Percentiles rank a stretch among this genome's conserved stretches.
phyloP scores from a whole-genome alignment of 2,888 invertebrate species.

The Uloborus plumipes region DNA sequence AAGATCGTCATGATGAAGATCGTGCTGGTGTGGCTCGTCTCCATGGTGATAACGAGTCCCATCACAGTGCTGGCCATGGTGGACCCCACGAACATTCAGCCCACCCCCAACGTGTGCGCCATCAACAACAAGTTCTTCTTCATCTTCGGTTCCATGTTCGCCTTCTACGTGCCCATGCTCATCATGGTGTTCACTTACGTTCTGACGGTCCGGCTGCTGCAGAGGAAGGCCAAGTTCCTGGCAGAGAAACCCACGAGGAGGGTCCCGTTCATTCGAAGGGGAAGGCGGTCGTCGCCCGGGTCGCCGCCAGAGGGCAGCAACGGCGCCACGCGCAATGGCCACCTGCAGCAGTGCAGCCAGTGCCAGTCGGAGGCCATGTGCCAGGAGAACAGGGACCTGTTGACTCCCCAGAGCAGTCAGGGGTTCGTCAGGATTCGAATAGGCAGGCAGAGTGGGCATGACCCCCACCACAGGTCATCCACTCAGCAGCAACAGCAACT shows the following conservation, averaged over 20 bases:
- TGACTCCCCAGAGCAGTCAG: slow-evolving; percentile 25
- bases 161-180: slow-evolving; percentile 94
- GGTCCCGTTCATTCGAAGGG: slow-evolving; percentile 59
- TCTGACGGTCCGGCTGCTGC: slow-evolving; percentile 88
- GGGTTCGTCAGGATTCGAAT: slow-evolving; percentile 33
- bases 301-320: slow-evolving; percentile 28
- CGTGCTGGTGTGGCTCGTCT: slow-evolving; percentile 91
- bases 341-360: slow-evolving; percentile 43
- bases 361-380: slow-evolving; percentile 41
- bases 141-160: slow-evolving; percentile 92
- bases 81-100: slow-evolving; percentile 73
- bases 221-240: slow-evolving; percentile 76
- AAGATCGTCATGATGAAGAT: slow-evolving; percentile 85
- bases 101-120: slow-evolving; percentile 70
- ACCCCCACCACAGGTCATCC: slow-evolving; percentile 23
- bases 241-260: slow-evolving; percentile 63
- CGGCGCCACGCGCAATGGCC: slow-evolving; percentile 39
- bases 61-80: slow-evolving; percentile 75
- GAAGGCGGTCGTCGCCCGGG: slow-evolving; percentile 22
- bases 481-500: slow-evolving; percentile 43
- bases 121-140: slow-evolving; percentile 74
- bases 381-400: slow-evolving; percentile 18
- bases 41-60: slow-evolving; percentile 91
- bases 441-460: slow-evolving; percentile 44
- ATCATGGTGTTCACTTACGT: slow-evolving; percentile 97